Evolutionary conservation across 2,113 vertebrate genomes (phyloP), one percentile per base, ranked within the genome.

Genomic region (Pavo muticus): DNA sequence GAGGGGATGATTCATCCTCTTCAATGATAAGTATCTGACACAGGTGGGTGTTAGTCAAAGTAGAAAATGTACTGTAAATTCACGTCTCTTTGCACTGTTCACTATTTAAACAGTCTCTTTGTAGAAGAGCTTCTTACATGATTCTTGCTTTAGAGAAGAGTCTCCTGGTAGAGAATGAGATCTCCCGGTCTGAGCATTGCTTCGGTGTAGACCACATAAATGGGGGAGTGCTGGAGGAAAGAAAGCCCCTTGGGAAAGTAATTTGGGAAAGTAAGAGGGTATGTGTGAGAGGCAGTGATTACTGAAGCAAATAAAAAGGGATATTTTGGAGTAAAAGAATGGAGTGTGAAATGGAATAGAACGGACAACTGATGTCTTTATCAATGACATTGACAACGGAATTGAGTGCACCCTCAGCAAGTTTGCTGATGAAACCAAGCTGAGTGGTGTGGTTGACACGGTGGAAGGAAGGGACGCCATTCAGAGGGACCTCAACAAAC

Each of bases 21-120:
- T 79, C 64, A 69, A 88, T 77, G 85, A 90, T 70, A 93, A 94
- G 86, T 80, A 93, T 71, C 84, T 94, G 89, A 94, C 91, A 92
- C 77, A 95, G 88, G 92, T 96, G 92, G 92, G 93, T 91, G 92
- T 96, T 91, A 94, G 94, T 82, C 71, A 76, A 96, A 91, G 93
- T 83, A 93, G 90, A 86, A 95, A 91, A 93, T 86, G 88, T 90
- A 68, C 96, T 74, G 72, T 88, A 90, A 96, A 95, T 93, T 91
- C 56, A 86, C 76, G 88, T 93, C 75, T 95, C 56, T 60, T 83
- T 24, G 15, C 76, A 83, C 90, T 88, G 90, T 94, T 94, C 86
- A 45, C 64, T 70, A 61, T 52, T 95, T 91, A 88, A 93, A 37
- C 59, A 69, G 56, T 32, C 64, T 67, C 50, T 67, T 35, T 89